Percentiles rank a stretch among this genome's conserved stretches.
Conservation (phyloP, 2,113 vertebrate genomes). For the Hydrochoerus hydrochaeris region DNA sequence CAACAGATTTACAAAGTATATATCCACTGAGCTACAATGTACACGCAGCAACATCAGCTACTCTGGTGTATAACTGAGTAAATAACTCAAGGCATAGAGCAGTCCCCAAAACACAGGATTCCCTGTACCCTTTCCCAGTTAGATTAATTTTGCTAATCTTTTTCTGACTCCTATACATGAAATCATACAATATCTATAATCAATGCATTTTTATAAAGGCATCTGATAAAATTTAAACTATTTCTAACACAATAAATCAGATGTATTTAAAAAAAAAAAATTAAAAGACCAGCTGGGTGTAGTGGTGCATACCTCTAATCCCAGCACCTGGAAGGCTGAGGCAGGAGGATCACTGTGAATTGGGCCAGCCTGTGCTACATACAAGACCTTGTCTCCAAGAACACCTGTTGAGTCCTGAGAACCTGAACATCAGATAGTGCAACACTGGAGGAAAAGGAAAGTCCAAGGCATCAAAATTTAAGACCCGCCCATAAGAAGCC, state of each 20-base stretch:
- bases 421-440: neutral
- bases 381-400: neutral
- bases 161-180: neutral
- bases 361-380: neutral
- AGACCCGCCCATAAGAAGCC: neutral
- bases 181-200: neutral
- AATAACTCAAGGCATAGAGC: neutral
- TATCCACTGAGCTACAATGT: neutral
- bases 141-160: neutral
- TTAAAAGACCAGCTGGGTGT: neutral
- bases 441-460: neutral
- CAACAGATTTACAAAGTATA: neutral
- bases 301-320: neutral
- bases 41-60: neutral
- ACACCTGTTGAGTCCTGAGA: neutral
- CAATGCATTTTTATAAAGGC: slow-evolving; percentile 19
- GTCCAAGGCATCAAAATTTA: neutral
- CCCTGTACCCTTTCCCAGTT: neutral
- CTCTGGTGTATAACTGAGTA: neutral
- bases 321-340: neutral
- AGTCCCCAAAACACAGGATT: neutral
- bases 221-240: slow-evolving; percentile 18
- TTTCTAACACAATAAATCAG: slow-evolving; percentile 4
- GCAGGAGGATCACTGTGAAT: neutral
- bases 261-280: slow-evolving; percentile 36